Percentiles rank a stretch among this genome's conserved stretches.
These are phyloP conservation scores for Eurosta solidaginis DNA, from an alignment of 1,140 invertebrate genomes.

Conservation along the genomic window DNA sequence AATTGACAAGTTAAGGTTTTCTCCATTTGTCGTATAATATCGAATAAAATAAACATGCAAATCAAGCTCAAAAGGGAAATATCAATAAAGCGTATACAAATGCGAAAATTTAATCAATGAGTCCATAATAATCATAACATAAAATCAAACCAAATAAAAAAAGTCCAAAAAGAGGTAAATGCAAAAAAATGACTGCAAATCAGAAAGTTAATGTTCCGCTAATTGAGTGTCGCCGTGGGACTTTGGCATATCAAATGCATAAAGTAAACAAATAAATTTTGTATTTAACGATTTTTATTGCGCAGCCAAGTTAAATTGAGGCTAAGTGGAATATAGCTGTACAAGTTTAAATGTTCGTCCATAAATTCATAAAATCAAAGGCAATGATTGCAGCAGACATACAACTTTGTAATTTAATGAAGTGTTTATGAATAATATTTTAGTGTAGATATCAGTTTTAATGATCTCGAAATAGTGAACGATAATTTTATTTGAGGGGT, in stretches of 20 bases:
- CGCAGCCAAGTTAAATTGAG: background rate
- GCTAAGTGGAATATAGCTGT: background rate
- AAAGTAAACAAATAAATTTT: constrained; percentile 27
- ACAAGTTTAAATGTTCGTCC: background rate
- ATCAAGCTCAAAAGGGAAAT: background rate
- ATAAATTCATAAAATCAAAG: background rate
- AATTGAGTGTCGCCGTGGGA: constrained; percentile 22
- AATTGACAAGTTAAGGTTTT: background rate
- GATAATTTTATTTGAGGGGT: background rate
- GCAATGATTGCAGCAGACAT: background rate
- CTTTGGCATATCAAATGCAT: background rate
- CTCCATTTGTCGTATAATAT: background rate
- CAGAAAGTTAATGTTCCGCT: constrained; percentile 20
- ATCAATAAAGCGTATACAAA: background rate
- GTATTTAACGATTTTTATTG: background rate
- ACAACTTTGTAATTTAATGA: constrained; percentile 19
- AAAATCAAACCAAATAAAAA: background rate
- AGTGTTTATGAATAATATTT: constrained; percentile 5
- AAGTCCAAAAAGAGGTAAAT: background rate
- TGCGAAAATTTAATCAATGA: background rate
- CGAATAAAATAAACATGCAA: background rate
- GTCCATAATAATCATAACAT: constrained; percentile 18
- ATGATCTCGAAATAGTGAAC: background rate
- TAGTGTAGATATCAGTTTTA: background rate
- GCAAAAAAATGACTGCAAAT: constrained; percentile 1